phyloP scores from a whole-genome alignment of 1,140 invertebrate species.

The Lerema accius region DNA sequence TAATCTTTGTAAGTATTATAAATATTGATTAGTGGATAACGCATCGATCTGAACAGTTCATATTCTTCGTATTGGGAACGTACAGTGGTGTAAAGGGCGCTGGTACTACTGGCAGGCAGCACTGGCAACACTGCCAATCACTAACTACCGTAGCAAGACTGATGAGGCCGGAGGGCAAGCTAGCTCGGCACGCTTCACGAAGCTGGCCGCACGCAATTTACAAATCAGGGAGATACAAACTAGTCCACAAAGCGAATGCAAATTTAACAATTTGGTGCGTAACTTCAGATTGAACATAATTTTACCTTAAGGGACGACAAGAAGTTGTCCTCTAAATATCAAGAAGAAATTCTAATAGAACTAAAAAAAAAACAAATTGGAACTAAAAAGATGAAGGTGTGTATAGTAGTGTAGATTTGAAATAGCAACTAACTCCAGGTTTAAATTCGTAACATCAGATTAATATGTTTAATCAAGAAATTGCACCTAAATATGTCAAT shows the following conservation, averaged over 20 bases:
- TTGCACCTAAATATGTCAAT: not conserved
- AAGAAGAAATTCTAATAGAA: no score
- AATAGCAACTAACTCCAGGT: no score
- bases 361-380: no score
- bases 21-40: not conserved
- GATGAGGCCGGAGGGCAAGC: no score
- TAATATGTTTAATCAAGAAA: no score
- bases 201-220: slow-evolving; percentile 17
- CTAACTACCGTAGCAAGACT: slow-evolving; percentile 17
- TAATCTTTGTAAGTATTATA: not conserved
- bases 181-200: no score
- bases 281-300: no score
- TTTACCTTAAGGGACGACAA: no score
- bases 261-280: not conserved
- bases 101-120: not conserved
- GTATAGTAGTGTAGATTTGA: no score
- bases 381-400: no score
- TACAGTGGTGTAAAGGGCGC: not conserved
- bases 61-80: slow-evolving; percentile 14
- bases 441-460: no score
- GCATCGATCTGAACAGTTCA: slow-evolving; percentile 4
- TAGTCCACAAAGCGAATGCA: not conserved
- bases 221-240: slow-evolving; percentile 23
- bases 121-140: slow-evolving; percentile 26
- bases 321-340: no score